Evolutionary conservation across 2,888 invertebrate species (phyloP).

Genomic region (Coremacera marginata): DNA sequence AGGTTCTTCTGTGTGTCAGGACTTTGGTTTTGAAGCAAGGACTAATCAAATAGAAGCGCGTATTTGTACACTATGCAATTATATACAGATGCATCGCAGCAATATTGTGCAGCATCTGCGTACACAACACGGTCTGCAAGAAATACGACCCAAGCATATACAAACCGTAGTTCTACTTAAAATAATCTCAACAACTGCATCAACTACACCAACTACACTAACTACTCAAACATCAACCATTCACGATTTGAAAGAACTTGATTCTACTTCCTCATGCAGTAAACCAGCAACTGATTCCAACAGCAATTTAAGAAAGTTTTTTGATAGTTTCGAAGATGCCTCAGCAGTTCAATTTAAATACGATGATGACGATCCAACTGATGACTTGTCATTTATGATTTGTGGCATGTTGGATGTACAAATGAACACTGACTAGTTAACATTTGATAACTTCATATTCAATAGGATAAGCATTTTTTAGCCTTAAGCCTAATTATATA

Average conservation of each 20-base stretch:
- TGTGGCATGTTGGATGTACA: slow-evolving; percentile 59
- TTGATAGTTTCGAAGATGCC: neutral
- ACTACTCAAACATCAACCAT: neutral
- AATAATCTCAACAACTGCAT: slow-evolving; percentile 36
- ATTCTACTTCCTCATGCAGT: neutral
- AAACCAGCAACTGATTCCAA: neutral
- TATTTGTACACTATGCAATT: slow-evolving; percentile 79
- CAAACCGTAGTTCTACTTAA: slow-evolving; percentile 51
- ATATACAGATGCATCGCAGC: slow-evolving; percentile 75
- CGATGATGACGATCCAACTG: slow-evolving; percentile 46
- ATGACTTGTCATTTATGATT: slow-evolving; percentile 60
- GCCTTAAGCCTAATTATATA: neutral
- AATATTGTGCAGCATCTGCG: slow-evolving; percentile 75
- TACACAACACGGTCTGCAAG: slow-evolving; percentile 51
- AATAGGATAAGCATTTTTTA: neutral
- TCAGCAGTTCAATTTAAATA: slow-evolving; percentile 29
- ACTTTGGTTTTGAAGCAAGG: slow-evolving; percentile 49
- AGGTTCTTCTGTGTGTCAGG: slow-evolving; percentile 44
- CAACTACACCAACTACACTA: slow-evolving; percentile 16
- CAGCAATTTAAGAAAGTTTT: neutral
- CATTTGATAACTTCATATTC: neutral
- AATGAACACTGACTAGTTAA: slow-evolving; percentile 44
- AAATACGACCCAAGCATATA: slow-evolving; percentile 50
- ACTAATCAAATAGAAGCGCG: slow-evolving; percentile 70
- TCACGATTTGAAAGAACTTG: slow-evolving; percentile 31